A percentile compares a stretch with the other conserved stretches of the same genome.
phyloP scores from a whole-genome alignment of 2,113 vertebrate genomes.

The Tragulus kanchil region DNA sequence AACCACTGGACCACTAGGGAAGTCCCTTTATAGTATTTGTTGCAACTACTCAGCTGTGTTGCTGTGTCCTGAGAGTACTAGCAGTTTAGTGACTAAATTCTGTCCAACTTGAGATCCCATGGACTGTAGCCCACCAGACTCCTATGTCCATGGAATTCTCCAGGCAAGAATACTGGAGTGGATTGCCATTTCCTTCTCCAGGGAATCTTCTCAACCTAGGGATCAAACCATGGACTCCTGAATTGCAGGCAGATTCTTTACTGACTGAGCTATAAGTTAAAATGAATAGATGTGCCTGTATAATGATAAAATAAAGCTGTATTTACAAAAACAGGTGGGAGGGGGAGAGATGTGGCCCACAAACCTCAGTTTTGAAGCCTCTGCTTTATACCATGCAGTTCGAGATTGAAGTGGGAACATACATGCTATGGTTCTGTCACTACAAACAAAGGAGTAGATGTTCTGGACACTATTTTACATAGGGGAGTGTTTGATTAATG shows the following conservation, averaged over 20 bases:
- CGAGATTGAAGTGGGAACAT: not conserved
- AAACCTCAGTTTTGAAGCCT: not conserved
- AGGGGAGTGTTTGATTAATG: not conserved
- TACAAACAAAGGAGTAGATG: not conserved
- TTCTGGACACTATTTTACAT: not conserved
- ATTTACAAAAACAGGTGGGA: not conserved
- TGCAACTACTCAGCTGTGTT: not conserved
- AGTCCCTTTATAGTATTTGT: not conserved
- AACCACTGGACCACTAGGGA: not conserved
- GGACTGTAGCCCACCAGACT: too few species aligned
- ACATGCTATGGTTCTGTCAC: not conserved
- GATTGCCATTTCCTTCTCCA: too few species aligned
- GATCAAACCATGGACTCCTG: too few species aligned
- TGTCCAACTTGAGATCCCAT: too few species aligned
- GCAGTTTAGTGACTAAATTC: too few species aligned
- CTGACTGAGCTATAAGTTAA: not conserved
- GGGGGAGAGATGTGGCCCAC: not conserved
- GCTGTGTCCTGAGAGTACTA: not conserved
- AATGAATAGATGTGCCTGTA: not conserved
- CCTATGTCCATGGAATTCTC: too few species aligned
- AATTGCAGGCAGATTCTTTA: too few species aligned
- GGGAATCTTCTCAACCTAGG: too few species aligned
- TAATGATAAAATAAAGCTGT: not conserved
- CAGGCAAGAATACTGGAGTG: too few species aligned
- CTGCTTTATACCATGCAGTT: not conserved